Percentiles rank a stretch among this genome's conserved stretches.
Conservation (phyloP, 2,797 vertebrate species). For the Delichon dasypus region DNA sequence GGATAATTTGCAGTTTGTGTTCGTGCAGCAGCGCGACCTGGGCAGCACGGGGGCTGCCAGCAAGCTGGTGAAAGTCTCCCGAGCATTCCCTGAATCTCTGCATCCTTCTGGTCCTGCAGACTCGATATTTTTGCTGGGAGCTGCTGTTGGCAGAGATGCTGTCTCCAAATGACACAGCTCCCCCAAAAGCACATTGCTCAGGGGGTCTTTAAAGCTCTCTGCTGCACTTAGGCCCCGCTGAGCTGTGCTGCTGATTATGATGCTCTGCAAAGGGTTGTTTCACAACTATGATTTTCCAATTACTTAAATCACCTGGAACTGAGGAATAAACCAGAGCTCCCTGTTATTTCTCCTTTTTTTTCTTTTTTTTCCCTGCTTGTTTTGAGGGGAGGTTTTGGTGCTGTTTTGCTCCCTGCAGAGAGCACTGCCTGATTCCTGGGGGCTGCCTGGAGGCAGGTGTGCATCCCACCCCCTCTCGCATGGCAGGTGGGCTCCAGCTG, state of each 20-base stretch:
- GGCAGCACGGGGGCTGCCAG: background rate
- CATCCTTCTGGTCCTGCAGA: background rate
- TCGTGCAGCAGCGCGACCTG: background rate
- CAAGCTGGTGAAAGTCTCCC: background rate
- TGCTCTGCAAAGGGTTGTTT: conserved; percentile 43
- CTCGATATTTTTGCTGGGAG: background rate
- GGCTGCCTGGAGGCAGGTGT: background rate
- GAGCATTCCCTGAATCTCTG: background rate
- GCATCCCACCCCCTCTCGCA: background rate
- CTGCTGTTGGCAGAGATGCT: background rate
- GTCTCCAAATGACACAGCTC: background rate
- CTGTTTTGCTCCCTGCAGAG: background rate
- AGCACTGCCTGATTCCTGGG: background rate
- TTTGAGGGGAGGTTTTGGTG: background rate
- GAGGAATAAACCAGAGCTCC: background rate
- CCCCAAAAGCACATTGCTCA: background rate
- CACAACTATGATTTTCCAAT: conserved; percentile 65
- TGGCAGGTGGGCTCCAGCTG: background rate
- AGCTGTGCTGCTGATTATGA: conserved; percentile 21
- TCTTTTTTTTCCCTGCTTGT: background rate
- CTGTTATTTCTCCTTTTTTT: background rate
- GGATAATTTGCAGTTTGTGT: background rate
- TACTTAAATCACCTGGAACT: conserved; percentile 64
- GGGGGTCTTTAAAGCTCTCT: conserved; percentile 14
- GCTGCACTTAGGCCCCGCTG: background rate